A percentile compares a stretch with the other conserved stretches of the same genome.
Evolutionary conservation across 2,888 invertebrate genomes (phyloP).

Genomic region (Drosophila mercatorum): DNA sequence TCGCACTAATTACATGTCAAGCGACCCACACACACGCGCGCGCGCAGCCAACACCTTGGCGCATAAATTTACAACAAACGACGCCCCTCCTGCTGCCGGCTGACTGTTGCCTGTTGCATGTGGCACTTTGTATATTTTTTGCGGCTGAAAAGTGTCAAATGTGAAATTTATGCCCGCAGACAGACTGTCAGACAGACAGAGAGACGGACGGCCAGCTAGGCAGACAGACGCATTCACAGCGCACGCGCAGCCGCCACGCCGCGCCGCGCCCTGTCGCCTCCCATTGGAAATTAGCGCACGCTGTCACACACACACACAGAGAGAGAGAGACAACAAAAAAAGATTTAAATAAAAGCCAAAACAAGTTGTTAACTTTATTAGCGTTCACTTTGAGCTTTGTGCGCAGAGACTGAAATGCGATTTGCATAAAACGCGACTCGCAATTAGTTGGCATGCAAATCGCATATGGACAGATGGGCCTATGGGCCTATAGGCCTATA

Average conservation of each 20-base stretch:
- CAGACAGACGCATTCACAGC: slow-evolving; percentile 40
- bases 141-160: slow-evolving; percentile 75
- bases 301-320: slow-evolving; percentile 14
- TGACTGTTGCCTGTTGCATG: slow-evolving; percentile 37
- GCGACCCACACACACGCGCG: slow-evolving; percentile 53
- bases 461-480: slow-evolving; percentile 37
- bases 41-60: slow-evolving; percentile 69
- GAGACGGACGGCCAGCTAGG: slow-evolving; percentile 17
- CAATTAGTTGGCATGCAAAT: slow-evolving; percentile 73
- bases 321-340: background rate
- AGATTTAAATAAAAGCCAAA: slow-evolving; percentile 53
- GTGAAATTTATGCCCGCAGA: slow-evolving; percentile 75
- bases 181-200: slow-evolving; percentile 14
- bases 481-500: background rate
- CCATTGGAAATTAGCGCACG: slow-evolving; percentile 52
- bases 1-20: slow-evolving; percentile 78
- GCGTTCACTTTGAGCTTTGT: slow-evolving; percentile 31
- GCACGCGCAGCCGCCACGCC: slow-evolving; percentile 41
- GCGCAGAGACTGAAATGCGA: slow-evolving; percentile 46
- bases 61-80: slow-evolving; percentile 77
- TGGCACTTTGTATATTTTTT: slow-evolving; percentile 49
- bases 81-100: slow-evolving; percentile 31
- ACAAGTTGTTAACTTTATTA: slow-evolving; percentile 72
- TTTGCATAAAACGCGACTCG: slow-evolving; percentile 58
- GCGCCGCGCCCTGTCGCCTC: background rate